phyloP scores from a whole-genome alignment of 2,113 vertebrate genomes.

The Actenoides hombroni region DNA sequence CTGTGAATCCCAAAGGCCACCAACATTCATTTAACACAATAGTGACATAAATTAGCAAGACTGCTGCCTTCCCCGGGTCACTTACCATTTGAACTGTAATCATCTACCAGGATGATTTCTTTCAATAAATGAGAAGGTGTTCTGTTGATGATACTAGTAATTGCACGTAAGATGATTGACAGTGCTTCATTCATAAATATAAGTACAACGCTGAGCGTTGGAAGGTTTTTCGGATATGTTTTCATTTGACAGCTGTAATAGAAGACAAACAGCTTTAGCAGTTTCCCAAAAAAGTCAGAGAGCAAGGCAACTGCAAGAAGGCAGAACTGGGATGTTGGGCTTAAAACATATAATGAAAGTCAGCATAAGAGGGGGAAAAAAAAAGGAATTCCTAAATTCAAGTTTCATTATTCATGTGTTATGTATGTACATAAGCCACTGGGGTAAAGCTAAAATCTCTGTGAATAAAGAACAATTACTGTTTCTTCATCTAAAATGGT shows the following conservation, averaged over 20 bases:
- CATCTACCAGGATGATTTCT: constrained; percentile 83
- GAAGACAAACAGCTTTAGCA: neutral
- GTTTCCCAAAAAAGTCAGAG: neutral
- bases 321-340: neutral
- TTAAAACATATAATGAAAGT: neutral
- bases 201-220: constrained; percentile 76
- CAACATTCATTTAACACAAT: neutral
- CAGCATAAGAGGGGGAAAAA: neutral
- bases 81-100: constrained; percentile 78
- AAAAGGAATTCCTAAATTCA: neutral
- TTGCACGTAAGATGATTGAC: constrained; percentile 76
- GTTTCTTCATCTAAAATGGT: neutral
- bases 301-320: neutral
- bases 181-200: constrained; percentile 83
- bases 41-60: neutral
- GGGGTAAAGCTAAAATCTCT: neutral
- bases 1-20: neutral
- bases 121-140: constrained; percentile 75
- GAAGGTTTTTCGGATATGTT: constrained; percentile 73
- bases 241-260: constrained; percentile 72
- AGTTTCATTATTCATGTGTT: neutral
- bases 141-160: constrained; percentile 76
- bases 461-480: neutral
- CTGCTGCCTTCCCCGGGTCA: neutral
- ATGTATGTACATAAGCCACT: neutral